Percentiles rank a stretch among this genome's conserved stretches.
These are phyloP conservation scores for Polietes domitor DNA, from an alignment of 2,888 invertebrate genomes.

Conservation along the genomic window DNA sequence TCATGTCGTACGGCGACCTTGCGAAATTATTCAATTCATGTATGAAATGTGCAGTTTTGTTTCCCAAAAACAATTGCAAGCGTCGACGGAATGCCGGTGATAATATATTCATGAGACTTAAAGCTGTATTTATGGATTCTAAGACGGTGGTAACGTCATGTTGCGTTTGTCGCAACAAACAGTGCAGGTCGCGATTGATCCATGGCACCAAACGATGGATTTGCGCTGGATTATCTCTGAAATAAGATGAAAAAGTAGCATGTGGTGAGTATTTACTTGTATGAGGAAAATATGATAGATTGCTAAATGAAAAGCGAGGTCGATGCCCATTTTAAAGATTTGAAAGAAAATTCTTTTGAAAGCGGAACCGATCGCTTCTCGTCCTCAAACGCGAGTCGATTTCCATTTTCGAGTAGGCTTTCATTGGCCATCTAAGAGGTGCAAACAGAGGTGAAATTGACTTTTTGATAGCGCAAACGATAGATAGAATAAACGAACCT, in stretches of 20 bases:
- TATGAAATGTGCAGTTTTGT: conserved; percentile 91
- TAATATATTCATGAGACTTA: conserved; percentile 84
- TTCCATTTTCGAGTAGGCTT: too few species aligned
- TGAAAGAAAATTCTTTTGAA: too few species aligned
- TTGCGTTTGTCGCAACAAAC: conserved; percentile 83
- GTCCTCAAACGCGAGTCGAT: too few species aligned
- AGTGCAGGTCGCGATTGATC: conserved; percentile 91
- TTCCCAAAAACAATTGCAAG: conserved; percentile 86
- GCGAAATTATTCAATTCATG: conserved; percentile 95
- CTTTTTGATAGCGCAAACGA: too few species aligned
- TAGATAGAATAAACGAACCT: too few species aligned
- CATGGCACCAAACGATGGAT: conserved; percentile 92
- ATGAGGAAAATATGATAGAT: too few species aligned
- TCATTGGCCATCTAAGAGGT: too few species aligned
- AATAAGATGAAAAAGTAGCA: conserved; percentile 69
- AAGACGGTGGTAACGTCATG: conserved; percentile 86
- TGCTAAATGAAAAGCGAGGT: too few species aligned
- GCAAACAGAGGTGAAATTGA: too few species aligned
- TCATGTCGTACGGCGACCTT: conserved; percentile 92
- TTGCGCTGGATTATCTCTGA: conserved; percentile 90
- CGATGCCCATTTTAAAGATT: too few species aligned
- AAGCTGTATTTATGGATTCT: conserved; percentile 86
- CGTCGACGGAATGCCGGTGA: conserved; percentile 86
- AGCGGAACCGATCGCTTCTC: too few species aligned
- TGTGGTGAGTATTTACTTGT: too few species aligned